Evolutionary conservation across 2,888 invertebrate species (phyloP), one percentile per base, ranked within the genome.

Genomic region (Stictocephala bisonia): DNA sequence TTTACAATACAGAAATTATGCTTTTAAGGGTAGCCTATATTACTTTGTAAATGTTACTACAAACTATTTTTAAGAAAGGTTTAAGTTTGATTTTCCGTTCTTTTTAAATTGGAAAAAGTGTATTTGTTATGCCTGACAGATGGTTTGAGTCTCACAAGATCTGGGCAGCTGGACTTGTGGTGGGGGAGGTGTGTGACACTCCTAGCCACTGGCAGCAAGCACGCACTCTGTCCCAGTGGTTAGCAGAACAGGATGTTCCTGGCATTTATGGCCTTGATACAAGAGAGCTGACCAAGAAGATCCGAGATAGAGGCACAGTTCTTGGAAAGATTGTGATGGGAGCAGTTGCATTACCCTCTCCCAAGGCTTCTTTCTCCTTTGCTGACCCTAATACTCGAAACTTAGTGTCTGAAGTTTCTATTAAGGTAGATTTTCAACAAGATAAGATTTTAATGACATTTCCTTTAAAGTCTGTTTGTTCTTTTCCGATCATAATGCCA

Each of bases 181-280:
- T 99, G 15, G 95, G 95, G 0, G 96, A 97, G 84, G 86, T 93
- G 15, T 95, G 95, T 82, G 90, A 92, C 22, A 87, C 87, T 1
- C 96, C 96, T 1, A 95, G 94, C 80, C 97, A 99, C 84, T 99
- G 97, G 97, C 91, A 93, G 71, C 90, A 92, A 41, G 86, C 86
- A 4, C 88, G 88, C 78, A 95, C 96, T 0, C 86, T 99, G 0
- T 92, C 94, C 0, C 82, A 90, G 72, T 99, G 98, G 98, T 89
- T 99, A 86, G 85, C 86, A 74, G 86, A 89, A 31, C 88, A 93
- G 79, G 88, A 90, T 24, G 86, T 98, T 31, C 95, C 97, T 1
- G 98, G 97, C 0, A 90, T 98, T 24, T 91, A 91, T 84, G 97
- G 95, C 44, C 89, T 99, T 75, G 99, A 99, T 83, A 99, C 99